Conservation (phyloP, 2,113 vertebrate species). For the Rhinoptilus africanus region DNA sequence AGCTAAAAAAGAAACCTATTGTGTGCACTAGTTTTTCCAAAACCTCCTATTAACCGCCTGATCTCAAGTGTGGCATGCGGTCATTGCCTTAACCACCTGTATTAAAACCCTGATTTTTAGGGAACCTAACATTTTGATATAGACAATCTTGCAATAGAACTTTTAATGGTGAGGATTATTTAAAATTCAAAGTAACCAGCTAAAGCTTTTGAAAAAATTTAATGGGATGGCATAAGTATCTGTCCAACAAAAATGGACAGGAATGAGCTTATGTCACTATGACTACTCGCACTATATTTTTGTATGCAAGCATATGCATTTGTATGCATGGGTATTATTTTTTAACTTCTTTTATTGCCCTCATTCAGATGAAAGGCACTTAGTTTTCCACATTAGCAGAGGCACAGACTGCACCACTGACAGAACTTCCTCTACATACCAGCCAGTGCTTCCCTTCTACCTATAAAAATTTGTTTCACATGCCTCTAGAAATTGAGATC, state of each 20-base stretch:
- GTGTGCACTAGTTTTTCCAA: neutral
- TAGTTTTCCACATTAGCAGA: neutral
- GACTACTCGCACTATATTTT: neutral
- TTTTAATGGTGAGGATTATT: neutral
- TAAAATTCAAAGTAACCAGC: neutral
- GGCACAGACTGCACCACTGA: neutral
- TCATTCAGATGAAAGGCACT: neutral
- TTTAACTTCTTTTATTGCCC: neutral
- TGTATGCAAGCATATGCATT: neutral
- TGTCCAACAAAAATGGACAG: neutral
- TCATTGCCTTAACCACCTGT: neutral
- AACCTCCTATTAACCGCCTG: neutral
- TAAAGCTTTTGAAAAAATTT: neutral
- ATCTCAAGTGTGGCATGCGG: neutral
- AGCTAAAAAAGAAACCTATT: neutral
- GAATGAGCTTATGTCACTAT: neutral
- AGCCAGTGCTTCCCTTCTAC: neutral
- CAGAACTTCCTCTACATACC: neutral
- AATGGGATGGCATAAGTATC: neutral
- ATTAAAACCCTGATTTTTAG: neutral
- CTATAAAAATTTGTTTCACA: neutral
- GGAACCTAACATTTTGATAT: neutral
- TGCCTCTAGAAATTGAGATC: neutral
- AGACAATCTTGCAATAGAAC: neutral
- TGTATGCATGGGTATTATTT: neutral